Base-by-base conservation (phyloP, 2,888 invertebrate species). In the Parnassius smintheus region DNA sequence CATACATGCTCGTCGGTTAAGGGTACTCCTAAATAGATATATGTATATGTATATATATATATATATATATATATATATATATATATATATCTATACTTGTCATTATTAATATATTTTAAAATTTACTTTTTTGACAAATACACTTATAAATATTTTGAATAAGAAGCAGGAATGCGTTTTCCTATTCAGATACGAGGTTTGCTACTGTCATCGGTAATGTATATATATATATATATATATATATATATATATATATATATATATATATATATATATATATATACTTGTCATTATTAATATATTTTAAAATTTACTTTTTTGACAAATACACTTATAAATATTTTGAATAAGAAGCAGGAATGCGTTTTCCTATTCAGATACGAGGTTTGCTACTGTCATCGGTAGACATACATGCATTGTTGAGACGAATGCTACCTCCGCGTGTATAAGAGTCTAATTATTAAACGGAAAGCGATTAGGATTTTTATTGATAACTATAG, bases 391-490 rank as follows among this genome's bases (percentile, higher is more conserved):
- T 18, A 42, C 62, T 50, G 63, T 51, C 55, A 48, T 56, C 22
- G 45, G 10, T 35, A 58, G 62, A 59, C 51, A 59, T 63, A 59
- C 62, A 63, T 56, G 63, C 59, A 63, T 63, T 63, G 62, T 63
- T 58, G 50, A n/a, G 51, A 63, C 59, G 63, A 63, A 59, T 59
- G 52, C 59, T 51, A 46, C 59, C 46, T 59, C 46, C 42, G 8
- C 9, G 9, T 25, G 25, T 11, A 11, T 48, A 13, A 12, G 55
- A 41, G 7, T 12, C 12, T 22, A 59, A 59, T 45, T n/a, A 2
- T 56, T 9, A 59, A 8, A 52, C 63, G 48, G 35, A 51, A 1
- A 46, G 51, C 18, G 46, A 13, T 61, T 56, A 13, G 8, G 4
- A 8, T 25, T 22, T 12, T 12, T 1, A 12, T n/a, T n/a, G 8